phyloP scores from a whole-genome alignment of 2,113 vertebrate species.

The Malurus elegans region DNA sequence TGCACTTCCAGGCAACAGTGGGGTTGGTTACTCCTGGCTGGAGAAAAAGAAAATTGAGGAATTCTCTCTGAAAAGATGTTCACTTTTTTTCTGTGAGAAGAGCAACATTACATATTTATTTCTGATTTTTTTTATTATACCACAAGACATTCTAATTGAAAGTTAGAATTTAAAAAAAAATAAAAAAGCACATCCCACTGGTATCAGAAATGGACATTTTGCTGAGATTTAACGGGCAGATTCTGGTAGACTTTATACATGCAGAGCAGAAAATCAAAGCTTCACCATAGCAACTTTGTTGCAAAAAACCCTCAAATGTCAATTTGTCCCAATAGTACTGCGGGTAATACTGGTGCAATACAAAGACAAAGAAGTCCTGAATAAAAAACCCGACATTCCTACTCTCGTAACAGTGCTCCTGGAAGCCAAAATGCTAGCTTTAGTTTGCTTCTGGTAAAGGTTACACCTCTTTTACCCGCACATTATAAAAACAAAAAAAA shows the following conservation, averaged over 20 bases:
- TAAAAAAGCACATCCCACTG: not conserved
- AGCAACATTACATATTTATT: not conserved
- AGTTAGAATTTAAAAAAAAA: not conserved
- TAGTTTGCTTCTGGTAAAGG: not conserved
- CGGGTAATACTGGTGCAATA: not conserved
- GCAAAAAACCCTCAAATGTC: constrained; percentile 41
- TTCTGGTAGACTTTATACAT: not conserved
- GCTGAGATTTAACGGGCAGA: not conserved
- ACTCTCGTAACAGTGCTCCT: not conserved
- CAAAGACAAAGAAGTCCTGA: constrained; percentile 14
- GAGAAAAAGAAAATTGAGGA: not conserved
- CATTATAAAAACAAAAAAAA: not conserved
- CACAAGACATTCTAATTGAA: not conserved
- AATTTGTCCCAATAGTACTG: not conserved
- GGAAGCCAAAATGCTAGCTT: not conserved
- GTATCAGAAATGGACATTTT: not conserved
- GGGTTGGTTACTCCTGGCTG: not conserved
- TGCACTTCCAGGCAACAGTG: not conserved
- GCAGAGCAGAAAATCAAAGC: not conserved
- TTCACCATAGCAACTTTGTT: constrained; percentile 59
- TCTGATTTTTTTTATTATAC: not conserved
- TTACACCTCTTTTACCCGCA: not conserved
- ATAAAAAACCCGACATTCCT: not conserved
- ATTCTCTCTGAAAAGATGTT: not conserved
- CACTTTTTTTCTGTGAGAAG: not conserved